These are phyloP conservation scores for Gobiocypris rarus DNA, from an alignment of 2,113 vertebrate genomes.

Conservation along the genomic window DNA sequence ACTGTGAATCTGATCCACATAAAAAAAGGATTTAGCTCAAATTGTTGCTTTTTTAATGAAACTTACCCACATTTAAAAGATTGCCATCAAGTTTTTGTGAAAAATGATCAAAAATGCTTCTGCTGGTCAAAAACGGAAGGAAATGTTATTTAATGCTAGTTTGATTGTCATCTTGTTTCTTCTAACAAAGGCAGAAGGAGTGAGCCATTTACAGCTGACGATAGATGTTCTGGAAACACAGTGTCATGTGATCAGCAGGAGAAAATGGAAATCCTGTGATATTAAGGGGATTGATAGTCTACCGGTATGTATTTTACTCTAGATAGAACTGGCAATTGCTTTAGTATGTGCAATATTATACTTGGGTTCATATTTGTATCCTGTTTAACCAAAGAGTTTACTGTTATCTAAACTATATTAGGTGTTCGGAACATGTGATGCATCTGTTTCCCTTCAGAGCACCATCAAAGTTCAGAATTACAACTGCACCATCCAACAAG, in stretches of 20 bases:
- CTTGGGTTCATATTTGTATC: not conserved
- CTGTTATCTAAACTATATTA: conserved; percentile 22
- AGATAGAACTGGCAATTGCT: no score
- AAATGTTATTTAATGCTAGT: not conserved
- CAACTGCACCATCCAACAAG: conserved; percentile 53
- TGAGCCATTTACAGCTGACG: conserved; percentile 23
- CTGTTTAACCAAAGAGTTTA: not conserved
- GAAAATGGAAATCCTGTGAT: conserved; percentile 49
- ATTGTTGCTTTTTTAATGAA: no score
- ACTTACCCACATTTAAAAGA: no score
- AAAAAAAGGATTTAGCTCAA: no score
- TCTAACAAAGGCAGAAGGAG: conserved; percentile 38
- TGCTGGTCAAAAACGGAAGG: no score
- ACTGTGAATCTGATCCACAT: no score
- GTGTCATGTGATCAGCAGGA: conserved; percentile 60
- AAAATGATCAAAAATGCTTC: no score
- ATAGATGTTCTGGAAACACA: conserved; percentile 60
- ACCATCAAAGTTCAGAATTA: conserved; percentile 42
- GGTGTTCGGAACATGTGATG: conserved; percentile 56
- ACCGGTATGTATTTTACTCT: conserved; percentile 34
- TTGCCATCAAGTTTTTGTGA: no score
- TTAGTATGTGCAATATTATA: not conserved
- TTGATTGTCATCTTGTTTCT: not conserved
- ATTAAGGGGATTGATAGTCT: conserved; percentile 36
- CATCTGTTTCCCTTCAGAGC: conserved; percentile 43